Conservation (phyloP, 2,888 invertebrate genomes). For the Seira musarum region DNA sequence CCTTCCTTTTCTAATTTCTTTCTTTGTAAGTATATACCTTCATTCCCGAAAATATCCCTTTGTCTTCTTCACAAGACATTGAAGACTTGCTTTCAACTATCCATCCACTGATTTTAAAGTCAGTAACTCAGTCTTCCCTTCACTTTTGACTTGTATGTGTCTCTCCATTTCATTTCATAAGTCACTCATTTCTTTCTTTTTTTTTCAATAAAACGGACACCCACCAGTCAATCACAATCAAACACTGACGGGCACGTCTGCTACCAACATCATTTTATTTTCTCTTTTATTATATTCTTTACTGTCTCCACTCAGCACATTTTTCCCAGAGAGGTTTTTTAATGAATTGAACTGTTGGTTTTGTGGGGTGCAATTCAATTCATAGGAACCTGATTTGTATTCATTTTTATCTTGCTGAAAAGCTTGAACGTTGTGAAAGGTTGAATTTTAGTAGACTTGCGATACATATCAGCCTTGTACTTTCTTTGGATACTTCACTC, state of each 20-base stretch:
- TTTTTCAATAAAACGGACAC: too few relatives aligned
- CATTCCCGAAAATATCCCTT: background rate
- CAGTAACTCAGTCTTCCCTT: background rate
- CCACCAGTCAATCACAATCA: background rate
- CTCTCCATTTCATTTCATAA: background rate
- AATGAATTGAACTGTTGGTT: background rate
- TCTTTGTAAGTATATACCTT: background rate
- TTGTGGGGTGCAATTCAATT: background rate
- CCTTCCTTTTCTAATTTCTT: slow-evolving; percentile 30
- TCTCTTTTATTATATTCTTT: background rate
- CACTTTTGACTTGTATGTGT: background rate
- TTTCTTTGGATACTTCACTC: background rate
- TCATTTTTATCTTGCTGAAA: background rate
- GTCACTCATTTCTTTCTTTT: background rate
- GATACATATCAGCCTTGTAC: background rate
- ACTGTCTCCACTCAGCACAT: background rate
- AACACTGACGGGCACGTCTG: slow-evolving; percentile 1
- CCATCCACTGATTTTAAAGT: background rate
- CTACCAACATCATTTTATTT: slow-evolving; percentile 6
- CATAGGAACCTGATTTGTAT: background rate
- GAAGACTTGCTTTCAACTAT: background rate
- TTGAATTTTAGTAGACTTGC: too few relatives aligned
- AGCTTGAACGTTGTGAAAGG: slow-evolving; percentile 7
- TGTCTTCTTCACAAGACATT: background rate
- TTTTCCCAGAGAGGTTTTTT: background rate